A percentile compares a stretch with the other conserved stretches of the same genome.
Evolutionary conservation across 2,888 invertebrate genomes (phyloP).

Genomic region (Serrognathus titanus): DNA sequence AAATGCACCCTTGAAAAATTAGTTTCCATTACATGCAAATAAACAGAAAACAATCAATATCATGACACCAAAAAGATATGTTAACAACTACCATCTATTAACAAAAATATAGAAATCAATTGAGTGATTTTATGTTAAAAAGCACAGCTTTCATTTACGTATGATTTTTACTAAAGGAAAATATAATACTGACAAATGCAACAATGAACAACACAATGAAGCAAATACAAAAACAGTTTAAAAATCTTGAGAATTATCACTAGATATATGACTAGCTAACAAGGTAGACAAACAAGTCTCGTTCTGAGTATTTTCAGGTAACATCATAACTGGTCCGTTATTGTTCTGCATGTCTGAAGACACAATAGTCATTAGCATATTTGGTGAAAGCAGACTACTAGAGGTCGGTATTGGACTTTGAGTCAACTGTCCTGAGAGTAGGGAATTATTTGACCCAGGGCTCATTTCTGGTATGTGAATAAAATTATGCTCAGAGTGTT

Average conservation of each 20-base stretch:
- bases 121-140: too few species aligned
- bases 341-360: slow-evolving; percentile 27
- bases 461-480: slow-evolving; percentile 47
- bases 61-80: too few species aligned
- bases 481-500: slow-evolving; percentile 39
- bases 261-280: slow-evolving; percentile 41
- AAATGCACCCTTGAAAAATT: too few species aligned
- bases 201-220: slow-evolving; percentile 3
- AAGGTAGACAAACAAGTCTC: slow-evolving; percentile 38
- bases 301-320: slow-evolving; percentile 34
- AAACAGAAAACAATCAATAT: too few species aligned
- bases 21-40: too few species aligned
- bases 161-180: not conserved
- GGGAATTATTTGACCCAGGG: slow-evolving; percentile 45
- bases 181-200: slow-evolving; percentile 8
- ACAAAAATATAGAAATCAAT: too few species aligned
- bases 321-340: slow-evolving; percentile 29
- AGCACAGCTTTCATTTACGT: too few species aligned
- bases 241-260: slow-evolving; percentile 45
- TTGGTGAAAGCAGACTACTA: slow-evolving; percentile 36
- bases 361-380: slow-evolving; percentile 34
- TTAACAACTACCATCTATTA: too few species aligned
- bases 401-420: slow-evolving; percentile 38
- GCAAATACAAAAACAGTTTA: slow-evolving; percentile 17
- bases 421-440: slow-evolving; percentile 40